phyloP scores from a whole-genome alignment of 30 jellyfish, hydroid and myxozoan genomes.

The Rhopilema esculentum region DNA sequence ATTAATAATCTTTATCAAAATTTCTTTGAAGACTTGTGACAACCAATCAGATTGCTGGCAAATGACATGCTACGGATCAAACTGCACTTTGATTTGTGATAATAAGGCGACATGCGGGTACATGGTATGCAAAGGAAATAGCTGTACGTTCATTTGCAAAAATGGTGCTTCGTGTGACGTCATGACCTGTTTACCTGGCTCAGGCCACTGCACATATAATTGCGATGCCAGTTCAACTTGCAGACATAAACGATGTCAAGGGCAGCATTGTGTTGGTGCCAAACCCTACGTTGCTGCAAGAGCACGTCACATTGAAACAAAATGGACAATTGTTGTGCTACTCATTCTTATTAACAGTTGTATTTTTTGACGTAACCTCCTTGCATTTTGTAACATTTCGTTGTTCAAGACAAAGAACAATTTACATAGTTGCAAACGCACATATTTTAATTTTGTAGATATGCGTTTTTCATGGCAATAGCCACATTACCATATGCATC shows the following conservation, averaged over 20 bases:
- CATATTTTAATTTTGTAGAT: too few relatives aligned
- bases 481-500: too few relatives aligned
- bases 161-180: slow-evolving; percentile 55
- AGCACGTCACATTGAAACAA: background rate
- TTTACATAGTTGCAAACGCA: too few relatives aligned
- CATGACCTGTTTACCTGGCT: slow-evolving; percentile 47
- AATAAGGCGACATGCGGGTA: slow-evolving; percentile 34
- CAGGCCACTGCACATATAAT: slow-evolving; percentile 33
- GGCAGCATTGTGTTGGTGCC: slow-evolving; percentile 51
- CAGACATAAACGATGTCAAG: slow-evolving; percentile 44
- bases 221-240: slow-evolving; percentile 56
- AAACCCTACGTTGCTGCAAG: slow-evolving; percentile 4
- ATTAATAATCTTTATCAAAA: too few relatives aligned
- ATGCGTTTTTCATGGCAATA: too few relatives aligned
- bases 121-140: slow-evolving; percentile 52
- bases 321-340: background rate
- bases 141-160: slow-evolving; percentile 46
- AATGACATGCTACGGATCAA: slow-evolving; percentile 60
- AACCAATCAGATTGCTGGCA: slow-evolving; percentile 67
- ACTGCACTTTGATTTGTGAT: slow-evolving; percentile 51
- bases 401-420: too few relatives aligned
- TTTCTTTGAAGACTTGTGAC: slow-evolving; percentile 35
- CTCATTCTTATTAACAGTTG: background rate
- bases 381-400: too few relatives aligned
- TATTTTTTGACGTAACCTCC: background rate